A percentile compares a stretch with the other conserved stretches of the same genome.
Conservation (phyloP, 2,888 invertebrate species). For the Linhomoeus sp. region DNA sequence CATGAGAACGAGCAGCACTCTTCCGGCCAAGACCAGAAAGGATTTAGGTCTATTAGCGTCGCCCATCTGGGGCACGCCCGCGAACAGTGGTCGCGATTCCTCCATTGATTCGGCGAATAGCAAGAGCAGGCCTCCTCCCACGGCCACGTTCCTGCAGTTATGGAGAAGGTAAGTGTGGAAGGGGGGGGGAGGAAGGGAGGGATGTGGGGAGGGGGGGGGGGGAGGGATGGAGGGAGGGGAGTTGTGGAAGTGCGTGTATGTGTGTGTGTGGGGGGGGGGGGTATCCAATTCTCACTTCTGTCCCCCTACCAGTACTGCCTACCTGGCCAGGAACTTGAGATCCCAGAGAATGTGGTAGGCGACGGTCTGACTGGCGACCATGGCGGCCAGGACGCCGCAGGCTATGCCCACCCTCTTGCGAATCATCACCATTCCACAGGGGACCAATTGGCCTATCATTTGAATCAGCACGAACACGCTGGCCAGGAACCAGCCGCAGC, state of each 20-base stretch:
- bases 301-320: too few species aligned
- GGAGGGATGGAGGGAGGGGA: too few species aligned
- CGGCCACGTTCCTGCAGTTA: conserved; percentile 64
- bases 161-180: too few species aligned
- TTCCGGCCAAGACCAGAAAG: conserved; percentile 81
- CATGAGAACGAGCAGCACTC: conserved; percentile 91
- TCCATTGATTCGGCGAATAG: conserved; percentile 86
- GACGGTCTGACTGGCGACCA: conserved; percentile 66
- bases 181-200: too few species aligned
- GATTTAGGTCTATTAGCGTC: conserved; percentile 84
- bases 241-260: too few species aligned
- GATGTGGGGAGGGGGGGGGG: too few species aligned
- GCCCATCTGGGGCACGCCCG: conserved; percentile 48
- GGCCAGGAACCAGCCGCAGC: conserved; percentile 73
- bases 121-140: conserved; percentile 85
- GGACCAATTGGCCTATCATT: conserved; percentile 81
- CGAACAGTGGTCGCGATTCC: conserved; percentile 67
- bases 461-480: conserved; percentile 86
- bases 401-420: conserved; percentile 49
- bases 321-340: conserved; percentile 68
- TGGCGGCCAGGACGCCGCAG: conserved; percentile 75
- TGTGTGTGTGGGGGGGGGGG: too few species aligned
- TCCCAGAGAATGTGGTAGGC: conserved; percentile 79
- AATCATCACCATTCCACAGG: conserved; percentile 82
- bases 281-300: too few species aligned